Evolutionary conservation across 2,888 invertebrate species (phyloP), one percentile per base, ranked within the genome.

Genomic region (Drosophila affinis): DNA sequence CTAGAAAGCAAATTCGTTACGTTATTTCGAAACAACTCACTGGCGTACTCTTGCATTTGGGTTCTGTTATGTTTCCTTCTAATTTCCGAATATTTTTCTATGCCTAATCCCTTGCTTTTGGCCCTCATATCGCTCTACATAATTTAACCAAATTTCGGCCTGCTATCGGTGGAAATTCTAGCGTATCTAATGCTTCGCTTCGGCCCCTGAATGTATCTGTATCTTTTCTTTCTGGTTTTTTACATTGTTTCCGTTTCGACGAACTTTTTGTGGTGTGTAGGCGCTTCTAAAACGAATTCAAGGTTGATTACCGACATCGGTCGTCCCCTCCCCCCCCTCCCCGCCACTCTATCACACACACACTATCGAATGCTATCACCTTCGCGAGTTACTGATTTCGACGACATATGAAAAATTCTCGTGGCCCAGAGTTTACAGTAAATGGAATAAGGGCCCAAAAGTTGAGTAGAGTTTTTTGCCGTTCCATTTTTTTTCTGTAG

Each of bases 221-320:
- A 17, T 53, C 14, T 52, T 34, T 52, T 34, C 32, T 39, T 34
- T 18, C 17, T 39, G 21, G 24, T 44, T 56, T 45, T 53, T 52
- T 68, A 68, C 75, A 52, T 51, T 62, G 73, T 58, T 75, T 68
- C 49, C 51, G 45, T 53, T 47, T 61, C 32, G 32, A 21, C 45
- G 34, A 55, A 29, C 55, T 45, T 39, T 29, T 54, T 57, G 53
- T 49, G 47, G 14, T 67, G 62, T 62, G 59, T 69, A 45, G 57
- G 61, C 47, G 61, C 72, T 61, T 72, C 75, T 70, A 63, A 75
- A 67, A 63, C 86, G 77, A 74, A 89, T 88, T 88, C 89, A 87
- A 87, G 86, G 89, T 88, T 87, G 87, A 86, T 88, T 86, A 78
- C 83, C 76, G 75, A 84, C 73, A 74, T 62, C 74, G 58, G 67